Evolutionary conservation across 2,113 vertebrate genomes (phyloP).

Genomic region (Scortum barcoo): DNA sequence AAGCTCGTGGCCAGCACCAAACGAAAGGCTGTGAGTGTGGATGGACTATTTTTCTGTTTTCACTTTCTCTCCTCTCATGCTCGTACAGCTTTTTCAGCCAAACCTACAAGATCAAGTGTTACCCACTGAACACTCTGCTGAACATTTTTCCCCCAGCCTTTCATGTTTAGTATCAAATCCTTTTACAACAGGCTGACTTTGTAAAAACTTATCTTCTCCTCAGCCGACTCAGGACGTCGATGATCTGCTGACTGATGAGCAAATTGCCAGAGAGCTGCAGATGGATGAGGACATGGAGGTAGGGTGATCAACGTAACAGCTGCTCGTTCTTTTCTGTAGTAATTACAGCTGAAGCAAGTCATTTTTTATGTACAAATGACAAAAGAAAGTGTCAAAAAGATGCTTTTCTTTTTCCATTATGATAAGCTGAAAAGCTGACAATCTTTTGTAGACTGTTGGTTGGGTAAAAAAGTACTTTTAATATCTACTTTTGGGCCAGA

Average conservation of each 20-base stretch:
- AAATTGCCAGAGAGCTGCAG: slow-evolving; percentile 91
- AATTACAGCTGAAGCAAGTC: background rate
- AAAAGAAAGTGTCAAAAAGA: background rate
- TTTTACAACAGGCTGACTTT: slow-evolving; percentile 1
- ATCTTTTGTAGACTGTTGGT: background rate
- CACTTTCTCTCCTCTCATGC: too few relatives aligned
- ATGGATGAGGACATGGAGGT: slow-evolving; percentile 94
- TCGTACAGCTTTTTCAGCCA: background rate
- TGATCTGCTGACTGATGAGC: slow-evolving; percentile 87
- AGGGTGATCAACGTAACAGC: slow-evolving; percentile 13
- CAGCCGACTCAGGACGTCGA: slow-evolving; percentile 84
- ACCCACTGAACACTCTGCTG: background rate
- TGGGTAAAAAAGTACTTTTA: too few relatives aligned
- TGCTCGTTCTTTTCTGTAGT: background rate
- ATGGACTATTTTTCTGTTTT: background rate
- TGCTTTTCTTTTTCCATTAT: too few relatives aligned
- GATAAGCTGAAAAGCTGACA: background rate
- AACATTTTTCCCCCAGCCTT: background rate
- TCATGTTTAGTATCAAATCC: background rate
- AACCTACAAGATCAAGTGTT: background rate
- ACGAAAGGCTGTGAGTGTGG: slow-evolving; percentile 90
- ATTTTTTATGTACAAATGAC: background rate
- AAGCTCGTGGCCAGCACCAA: slow-evolving; percentile 93
- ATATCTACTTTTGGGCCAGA: too few relatives aligned
- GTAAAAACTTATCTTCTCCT: slow-evolving; percentile 37